Conservation (phyloP, 2,113 vertebrate species). For the Sakesphorus luctuosus region DNA sequence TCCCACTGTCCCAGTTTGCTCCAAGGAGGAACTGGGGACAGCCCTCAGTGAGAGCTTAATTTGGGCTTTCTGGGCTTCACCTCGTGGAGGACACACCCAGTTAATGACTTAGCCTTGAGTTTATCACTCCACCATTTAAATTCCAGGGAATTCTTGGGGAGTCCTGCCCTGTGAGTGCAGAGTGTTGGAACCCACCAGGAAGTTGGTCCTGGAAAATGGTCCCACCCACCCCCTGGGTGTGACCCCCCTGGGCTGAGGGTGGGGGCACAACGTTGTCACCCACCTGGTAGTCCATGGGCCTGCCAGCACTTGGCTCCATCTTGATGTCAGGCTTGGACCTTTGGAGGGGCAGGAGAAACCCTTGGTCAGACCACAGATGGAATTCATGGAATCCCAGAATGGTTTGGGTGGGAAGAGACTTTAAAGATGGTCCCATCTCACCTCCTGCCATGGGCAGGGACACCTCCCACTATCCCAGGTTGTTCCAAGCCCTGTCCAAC, state of each 20-base stretch:
- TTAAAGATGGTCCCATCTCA: neutral
- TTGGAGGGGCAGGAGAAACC: neutral
- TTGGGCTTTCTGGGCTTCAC: neutral
- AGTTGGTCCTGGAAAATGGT: neutral
- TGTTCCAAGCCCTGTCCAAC: neutral
- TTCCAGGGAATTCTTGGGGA: neutral
- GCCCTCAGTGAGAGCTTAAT: too few species aligned
- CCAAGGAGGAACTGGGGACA: neutral
- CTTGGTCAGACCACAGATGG: neutral
- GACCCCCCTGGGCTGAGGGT: fast-evolving
- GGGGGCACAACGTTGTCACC: neutral
- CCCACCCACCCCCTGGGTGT: fast-evolving
- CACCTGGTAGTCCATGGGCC: conserved; percentile 97
- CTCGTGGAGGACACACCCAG: fast-evolving
- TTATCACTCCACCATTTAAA: fast-evolving
- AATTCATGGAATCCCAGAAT: fast-evolving
- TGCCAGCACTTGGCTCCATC: conserved; percentile 92
- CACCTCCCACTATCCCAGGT: fast-evolving
- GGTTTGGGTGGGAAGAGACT: neutral
- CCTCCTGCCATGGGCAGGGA: too few species aligned
- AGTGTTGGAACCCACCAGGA: neutral
- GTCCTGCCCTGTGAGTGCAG: fast-evolving
- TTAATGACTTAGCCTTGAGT: fast-evolving
- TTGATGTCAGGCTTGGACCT: conserved; percentile 98
- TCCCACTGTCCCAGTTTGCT: neutral